Percentiles rank a stretch among this genome's conserved stretches.
Conservation (phyloP, 23 tunicate genomes). For the Pegea sp. region DNA sequence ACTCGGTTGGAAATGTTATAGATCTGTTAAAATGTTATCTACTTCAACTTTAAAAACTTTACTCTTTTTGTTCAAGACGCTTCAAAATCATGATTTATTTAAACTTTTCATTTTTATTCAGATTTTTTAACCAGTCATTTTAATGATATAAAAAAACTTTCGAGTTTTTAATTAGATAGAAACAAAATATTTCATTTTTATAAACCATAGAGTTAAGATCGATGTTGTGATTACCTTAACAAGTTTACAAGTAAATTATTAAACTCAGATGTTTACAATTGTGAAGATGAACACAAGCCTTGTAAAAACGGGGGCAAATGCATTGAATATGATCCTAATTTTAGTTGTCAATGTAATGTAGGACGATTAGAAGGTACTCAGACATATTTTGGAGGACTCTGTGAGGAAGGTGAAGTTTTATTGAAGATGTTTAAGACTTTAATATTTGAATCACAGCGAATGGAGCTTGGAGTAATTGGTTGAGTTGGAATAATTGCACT, state of each 20-base stretch:
- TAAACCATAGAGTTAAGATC: not conserved
- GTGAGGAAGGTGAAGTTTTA: constrained; percentile 17
- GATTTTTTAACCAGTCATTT: too few species aligned
- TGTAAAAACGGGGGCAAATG: constrained; percentile 25
- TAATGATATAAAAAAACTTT: too few species aligned
- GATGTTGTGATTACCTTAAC: not conserved
- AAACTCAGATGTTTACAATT: constrained; percentile 16
- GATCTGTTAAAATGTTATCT: too few species aligned
- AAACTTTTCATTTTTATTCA: too few species aligned
- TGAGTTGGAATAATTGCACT: constrained; percentile 37
- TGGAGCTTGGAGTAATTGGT: constrained; percentile 64
- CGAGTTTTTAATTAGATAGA: too few species aligned
- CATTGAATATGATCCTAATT: constrained; percentile 23
- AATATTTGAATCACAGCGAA: constrained; percentile 9
- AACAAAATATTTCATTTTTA: too few species aligned
- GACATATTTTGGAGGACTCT: constrained; percentile 15
- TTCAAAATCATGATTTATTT: too few species aligned
- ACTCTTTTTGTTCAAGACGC: too few species aligned
- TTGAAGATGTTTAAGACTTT: constrained; percentile 1
- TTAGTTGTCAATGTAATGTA: constrained; percentile 8
- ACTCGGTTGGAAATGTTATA: too few species aligned
- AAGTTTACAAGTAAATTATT: not conserved
- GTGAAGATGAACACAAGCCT: constrained; percentile 8
- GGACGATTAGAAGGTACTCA: not conserved
- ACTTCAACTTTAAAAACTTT: too few species aligned